Evolutionary conservation across 2,113 vertebrate genomes (phyloP).

Genomic region (Paralichthys olivaceus): DNA sequence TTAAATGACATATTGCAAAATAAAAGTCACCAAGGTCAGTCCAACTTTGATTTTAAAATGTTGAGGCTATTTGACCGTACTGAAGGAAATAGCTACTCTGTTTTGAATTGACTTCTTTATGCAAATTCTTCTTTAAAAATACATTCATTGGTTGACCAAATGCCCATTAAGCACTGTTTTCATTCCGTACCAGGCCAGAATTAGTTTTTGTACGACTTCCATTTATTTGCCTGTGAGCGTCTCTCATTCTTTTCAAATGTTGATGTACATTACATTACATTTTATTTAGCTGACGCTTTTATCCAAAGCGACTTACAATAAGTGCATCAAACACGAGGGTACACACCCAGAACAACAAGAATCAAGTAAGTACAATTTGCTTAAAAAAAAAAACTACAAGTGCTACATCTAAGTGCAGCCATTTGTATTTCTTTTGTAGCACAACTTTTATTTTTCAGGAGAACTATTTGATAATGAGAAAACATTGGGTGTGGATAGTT

Average conservation of each 20-base stretch:
- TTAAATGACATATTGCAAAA: slow-evolving; percentile 18
- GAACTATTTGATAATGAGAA: neutral
- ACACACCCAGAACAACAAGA: no score
- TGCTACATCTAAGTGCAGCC: no score
- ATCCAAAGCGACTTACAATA: no score
- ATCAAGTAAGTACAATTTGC: no score
- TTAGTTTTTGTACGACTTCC: neutral
- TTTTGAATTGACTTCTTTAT: neutral
- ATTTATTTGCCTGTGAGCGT: neutral
- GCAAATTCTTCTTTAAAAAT: neutral
- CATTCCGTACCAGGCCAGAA: neutral
- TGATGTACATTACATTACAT: no score
- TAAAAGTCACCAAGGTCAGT: slow-evolving; percentile 11
- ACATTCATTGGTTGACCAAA: neutral
- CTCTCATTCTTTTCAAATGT: neutral
- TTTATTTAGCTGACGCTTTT: no score
- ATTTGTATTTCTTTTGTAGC: no score
- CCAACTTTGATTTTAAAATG: neutral
- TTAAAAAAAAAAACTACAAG: no score
- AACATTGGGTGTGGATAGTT: neutral
- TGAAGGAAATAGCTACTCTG: neutral
- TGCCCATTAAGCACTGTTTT: neutral
- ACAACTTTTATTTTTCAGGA: neutral
- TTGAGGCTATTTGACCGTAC: neutral
- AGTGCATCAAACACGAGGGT: no score